Conservation (phyloP, 2,113 vertebrate genomes). For the Hippolais icterina region DNA sequence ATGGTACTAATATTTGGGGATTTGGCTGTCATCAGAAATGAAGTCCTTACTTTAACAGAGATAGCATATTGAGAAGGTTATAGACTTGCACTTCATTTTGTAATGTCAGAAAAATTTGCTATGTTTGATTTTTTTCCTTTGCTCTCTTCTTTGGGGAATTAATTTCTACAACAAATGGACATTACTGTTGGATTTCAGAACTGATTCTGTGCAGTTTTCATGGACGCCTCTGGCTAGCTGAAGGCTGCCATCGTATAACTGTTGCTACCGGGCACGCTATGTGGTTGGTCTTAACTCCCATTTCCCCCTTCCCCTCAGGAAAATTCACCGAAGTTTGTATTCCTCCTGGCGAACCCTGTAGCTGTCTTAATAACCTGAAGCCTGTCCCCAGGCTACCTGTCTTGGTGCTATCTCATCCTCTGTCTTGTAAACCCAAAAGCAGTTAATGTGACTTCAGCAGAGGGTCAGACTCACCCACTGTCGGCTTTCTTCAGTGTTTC, state of each 20-base stretch:
- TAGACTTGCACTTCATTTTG: conserved; percentile 63
- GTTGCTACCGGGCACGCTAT: conserved; percentile 40
- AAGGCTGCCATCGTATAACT: conserved; percentile 62
- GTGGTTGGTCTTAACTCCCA: conserved; percentile 53
- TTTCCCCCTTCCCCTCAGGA: conserved; percentile 54
- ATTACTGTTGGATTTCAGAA: conserved; percentile 66
- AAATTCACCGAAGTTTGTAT: conserved; percentile 51
- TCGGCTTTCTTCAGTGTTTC: not conserved
- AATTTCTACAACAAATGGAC: conserved; percentile 73
- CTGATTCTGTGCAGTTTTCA: conserved; percentile 40
- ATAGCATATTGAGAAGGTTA: conserved; percentile 47
- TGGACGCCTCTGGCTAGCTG: conserved; percentile 72
- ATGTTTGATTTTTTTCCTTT: conserved; percentile 70
- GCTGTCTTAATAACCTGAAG: conserved; percentile 68
- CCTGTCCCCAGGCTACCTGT: conserved; percentile 71
- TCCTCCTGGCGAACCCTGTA: conserved; percentile 48
- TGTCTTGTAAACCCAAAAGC: conserved; percentile 12
- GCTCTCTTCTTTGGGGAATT: conserved; percentile 73
- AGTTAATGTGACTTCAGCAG: conserved; percentile 38
- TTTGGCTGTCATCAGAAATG: conserved; percentile 67
- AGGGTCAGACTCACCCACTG: not conserved
- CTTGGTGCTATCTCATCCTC: conserved; percentile 55
- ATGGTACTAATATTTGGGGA: conserved; percentile 10
- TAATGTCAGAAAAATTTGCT: conserved; percentile 75
- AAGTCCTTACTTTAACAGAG: conserved; percentile 65